Base-by-base conservation (phyloP, 2,888 invertebrate species). In the Athalia rosae region DNA sequence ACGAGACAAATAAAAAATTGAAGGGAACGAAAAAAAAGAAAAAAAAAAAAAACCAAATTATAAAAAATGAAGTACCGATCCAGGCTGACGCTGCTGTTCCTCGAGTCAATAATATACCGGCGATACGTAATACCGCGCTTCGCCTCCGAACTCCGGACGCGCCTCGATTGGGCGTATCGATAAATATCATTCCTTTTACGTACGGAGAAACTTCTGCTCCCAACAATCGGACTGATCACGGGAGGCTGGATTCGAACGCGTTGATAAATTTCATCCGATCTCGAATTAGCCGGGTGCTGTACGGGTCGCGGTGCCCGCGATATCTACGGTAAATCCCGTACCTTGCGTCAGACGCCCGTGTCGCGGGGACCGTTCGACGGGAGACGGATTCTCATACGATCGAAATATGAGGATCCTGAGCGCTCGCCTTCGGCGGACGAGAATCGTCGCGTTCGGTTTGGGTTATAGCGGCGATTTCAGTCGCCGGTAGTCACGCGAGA, bases 11-110 rank as follows among this genome's bases (percentile, higher is more conserved):
- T 28, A 28, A 28, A 28, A 28, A 28, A 28, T 28, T 28, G 28
- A 28, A 28, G 28, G n/a, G n/a, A n/a, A n/a, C n/a, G n/a, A n/a
- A n/a, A 28, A 0, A 2, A 28, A 28, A 28, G 2, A 28, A 28
- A 28, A 0, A 28, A 28, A 1, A 28, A 28, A 28, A 28, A 28
- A 28, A 28, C 28, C 28, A 1, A 28, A 1, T 28, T 28, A 28
- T 28, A 28, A 28, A 28, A 28, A n/a, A 28, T 28, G 28, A 28
- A 28, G 28, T 28, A 28, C 43, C 45, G 74, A 66, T 66, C 48
- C 15, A 48, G 43, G 66, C 66, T 64, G 64, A 64, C 64, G n/a
- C 13, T 64, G 64, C 64, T 66, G 48, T 66, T 66, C 66, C 66
- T 9, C 53, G n/a, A n/a, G n/a, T n/a, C n/a, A n/a, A n/a, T n/a